Percentiles rank a stretch among this genome's conserved stretches.
phyloP scores from a whole-genome alignment of 2,113 vertebrate genomes.

The Dissostichus mawsoni region DNA sequence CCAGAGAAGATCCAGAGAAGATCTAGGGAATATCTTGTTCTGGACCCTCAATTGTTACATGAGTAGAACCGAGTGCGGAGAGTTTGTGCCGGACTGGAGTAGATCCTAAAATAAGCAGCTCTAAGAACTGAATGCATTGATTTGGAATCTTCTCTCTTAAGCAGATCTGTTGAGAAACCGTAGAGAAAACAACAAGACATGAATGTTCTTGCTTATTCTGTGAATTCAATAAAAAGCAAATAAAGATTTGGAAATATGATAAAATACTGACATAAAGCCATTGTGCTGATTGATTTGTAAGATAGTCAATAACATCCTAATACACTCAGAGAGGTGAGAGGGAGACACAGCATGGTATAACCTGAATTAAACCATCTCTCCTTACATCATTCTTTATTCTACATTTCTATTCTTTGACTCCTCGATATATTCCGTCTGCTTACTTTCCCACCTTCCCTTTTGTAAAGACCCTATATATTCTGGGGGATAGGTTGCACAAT shows the following conservation, averaged over 20 bases:
- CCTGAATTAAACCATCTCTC: background rate
- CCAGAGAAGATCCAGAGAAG: no score
- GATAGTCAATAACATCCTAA: background rate
- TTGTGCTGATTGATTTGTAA: background rate
- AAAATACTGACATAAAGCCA: background rate
- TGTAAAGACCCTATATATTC: slow-evolving; percentile 62
- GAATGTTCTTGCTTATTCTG: background rate
- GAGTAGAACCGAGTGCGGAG: no score
- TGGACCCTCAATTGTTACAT: no score
- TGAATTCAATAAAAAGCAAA: background rate
- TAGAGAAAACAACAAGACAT: background rate
- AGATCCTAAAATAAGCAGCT: no score
- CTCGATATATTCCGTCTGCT: slow-evolving; percentile 1
- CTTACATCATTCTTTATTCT: slow-evolving; percentile 13
- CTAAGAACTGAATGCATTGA: no score
- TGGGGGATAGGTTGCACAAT: slow-evolving; percentile 44
- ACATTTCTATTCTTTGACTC: slow-evolving; percentile 12
- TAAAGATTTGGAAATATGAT: background rate
- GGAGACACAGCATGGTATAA: background rate
- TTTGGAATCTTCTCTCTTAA: no score
- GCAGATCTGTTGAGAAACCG: slow-evolving; percentile 2
- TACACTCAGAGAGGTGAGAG: background rate
- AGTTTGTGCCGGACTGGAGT: no score
- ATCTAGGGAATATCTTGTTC: no score
- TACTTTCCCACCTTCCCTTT: slow-evolving; percentile 60